Evolutionary conservation across 2,888 invertebrate species (phyloP).

Genomic region (Epistrophe grossulariae): DNA sequence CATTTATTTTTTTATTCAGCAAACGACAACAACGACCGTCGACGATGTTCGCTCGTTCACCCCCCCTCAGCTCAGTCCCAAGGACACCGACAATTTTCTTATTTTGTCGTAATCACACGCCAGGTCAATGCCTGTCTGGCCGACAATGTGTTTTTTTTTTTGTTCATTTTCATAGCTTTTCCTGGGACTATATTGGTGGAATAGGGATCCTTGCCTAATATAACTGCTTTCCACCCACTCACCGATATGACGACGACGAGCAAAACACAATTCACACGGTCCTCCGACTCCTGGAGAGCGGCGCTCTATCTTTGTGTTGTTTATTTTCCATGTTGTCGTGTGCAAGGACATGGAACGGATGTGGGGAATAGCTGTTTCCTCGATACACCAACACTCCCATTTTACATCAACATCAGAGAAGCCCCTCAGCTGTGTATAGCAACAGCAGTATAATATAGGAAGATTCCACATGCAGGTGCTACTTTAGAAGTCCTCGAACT

Average conservation of each 20-base stretch:
- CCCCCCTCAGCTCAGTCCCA: slow-evolving; percentile 26
- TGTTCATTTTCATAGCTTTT: slow-evolving; percentile 56
- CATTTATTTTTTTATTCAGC: neutral
- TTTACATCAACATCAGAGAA: neutral
- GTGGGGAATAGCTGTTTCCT: slow-evolving; percentile 51
- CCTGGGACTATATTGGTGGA: slow-evolving; percentile 54
- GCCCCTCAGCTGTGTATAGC: neutral
- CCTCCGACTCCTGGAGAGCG: slow-evolving; percentile 33
- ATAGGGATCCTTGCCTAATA: slow-evolving; percentile 54
- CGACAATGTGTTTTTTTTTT: slow-evolving; percentile 59
- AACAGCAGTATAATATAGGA: slow-evolving; percentile 38
- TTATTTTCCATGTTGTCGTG: slow-evolving; percentile 73
- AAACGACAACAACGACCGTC: neutral
- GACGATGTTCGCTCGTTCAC: neutral
- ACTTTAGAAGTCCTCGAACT: slow-evolving; percentile 75
- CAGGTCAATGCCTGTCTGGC: slow-evolving; percentile 76
- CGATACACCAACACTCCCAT: slow-evolving; percentile 29
- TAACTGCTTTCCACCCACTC: slow-evolving; percentile 61
- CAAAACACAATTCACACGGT: slow-evolving; percentile 73
- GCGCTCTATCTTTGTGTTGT: slow-evolving; percentile 62
- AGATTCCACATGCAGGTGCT: slow-evolving; percentile 71
- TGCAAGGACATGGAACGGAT: slow-evolving; percentile 67
- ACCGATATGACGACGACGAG: slow-evolving; percentile 28
- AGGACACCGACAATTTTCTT: slow-evolving; percentile 71
- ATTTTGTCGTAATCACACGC: slow-evolving; percentile 74